A percentile compares a stretch with the other conserved stretches of the same genome.
Evolutionary conservation across 2,113 vertebrate species (phyloP).

Genomic region (Pica pica): DNA sequence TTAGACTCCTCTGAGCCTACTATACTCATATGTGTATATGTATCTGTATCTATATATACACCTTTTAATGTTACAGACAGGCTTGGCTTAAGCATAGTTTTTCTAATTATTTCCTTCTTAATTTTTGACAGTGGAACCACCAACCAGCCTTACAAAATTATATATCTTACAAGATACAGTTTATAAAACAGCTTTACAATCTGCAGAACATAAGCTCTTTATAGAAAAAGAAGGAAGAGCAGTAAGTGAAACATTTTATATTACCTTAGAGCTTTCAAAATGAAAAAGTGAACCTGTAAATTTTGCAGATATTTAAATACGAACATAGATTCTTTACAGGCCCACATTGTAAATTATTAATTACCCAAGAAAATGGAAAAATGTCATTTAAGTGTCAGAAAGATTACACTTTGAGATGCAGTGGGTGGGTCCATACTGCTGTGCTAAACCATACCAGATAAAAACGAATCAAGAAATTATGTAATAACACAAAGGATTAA

Average conservation of each 20-base stretch:
- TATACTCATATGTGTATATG: not conserved
- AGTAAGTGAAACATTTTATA: not conserved
- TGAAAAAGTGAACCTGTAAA: not conserved
- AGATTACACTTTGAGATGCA: constrained; percentile 18
- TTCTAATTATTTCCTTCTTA: not conserved
- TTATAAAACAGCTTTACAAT: not conserved
- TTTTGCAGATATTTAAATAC: not conserved
- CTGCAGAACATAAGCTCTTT: not conserved
- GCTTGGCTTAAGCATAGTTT: not conserved
- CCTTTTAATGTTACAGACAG: not conserved
- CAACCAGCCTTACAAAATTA: not conserved
- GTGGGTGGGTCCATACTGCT: not conserved
- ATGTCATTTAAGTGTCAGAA: constrained; percentile 43
- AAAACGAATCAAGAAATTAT: not conserved
- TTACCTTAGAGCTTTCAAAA: not conserved
- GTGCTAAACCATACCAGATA: not conserved
- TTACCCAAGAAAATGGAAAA: constrained; percentile 23
- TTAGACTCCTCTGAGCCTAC: not conserved
- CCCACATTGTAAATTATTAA: not conserved
- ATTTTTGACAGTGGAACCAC: not conserved
- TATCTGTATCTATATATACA: not conserved
- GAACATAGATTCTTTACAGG: not conserved
- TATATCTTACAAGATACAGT: not conserved
- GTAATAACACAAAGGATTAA: not conserved
- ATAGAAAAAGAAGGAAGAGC: not conserved